A percentile compares a stretch with the other conserved stretches of the same genome.
phyloP scores from a whole-genome alignment of 2,888 invertebrate genomes.

The Charanyca ferruginea region DNA sequence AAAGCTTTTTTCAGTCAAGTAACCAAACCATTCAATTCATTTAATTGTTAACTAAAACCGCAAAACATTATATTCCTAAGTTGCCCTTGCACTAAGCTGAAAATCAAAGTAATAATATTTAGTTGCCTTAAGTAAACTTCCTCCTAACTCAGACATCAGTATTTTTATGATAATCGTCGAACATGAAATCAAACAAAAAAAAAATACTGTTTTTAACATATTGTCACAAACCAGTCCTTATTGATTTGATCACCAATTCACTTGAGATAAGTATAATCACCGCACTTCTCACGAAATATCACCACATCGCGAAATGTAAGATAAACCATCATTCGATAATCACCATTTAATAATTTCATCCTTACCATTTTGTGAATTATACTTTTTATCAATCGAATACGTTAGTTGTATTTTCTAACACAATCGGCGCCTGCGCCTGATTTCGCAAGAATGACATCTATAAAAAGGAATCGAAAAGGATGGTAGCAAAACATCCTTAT shows the following conservation, averaged over 20 bases:
- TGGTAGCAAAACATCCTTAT: slow-evolving; percentile 33
- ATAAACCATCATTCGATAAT: slow-evolving; percentile 22
- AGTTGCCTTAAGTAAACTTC: neutral
- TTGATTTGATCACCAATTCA: slow-evolving; percentile 45
- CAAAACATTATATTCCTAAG: neutral
- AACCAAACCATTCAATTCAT: too few species aligned
- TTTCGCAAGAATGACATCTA: slow-evolving; percentile 51
- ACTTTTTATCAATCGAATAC: neutral
- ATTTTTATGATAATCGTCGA: slow-evolving; percentile 4
- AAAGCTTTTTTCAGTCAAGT: too few species aligned
- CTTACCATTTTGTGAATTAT: slow-evolving; percentile 67
- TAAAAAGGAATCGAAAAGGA: slow-evolving; percentile 40
- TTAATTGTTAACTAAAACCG: too few species aligned
- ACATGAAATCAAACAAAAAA: slow-evolving; percentile 5
- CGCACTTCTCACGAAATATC: slow-evolving; percentile 20
- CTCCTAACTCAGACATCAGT: neutral
- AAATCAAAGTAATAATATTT: neutral
- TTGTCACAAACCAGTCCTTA: slow-evolving; percentile 57
- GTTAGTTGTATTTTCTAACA: slow-evolving; percentile 10
- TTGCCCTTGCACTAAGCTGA: neutral
- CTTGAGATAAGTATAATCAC: slow-evolving; percentile 34
- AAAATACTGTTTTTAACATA: slow-evolving; percentile 18
- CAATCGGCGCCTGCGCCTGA: slow-evolving; percentile 35
- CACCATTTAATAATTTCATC: slow-evolving; percentile 27
- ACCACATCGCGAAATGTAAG: slow-evolving; percentile 20